phyloP scores from a whole-genome alignment of 2,797 vertebrate species.

The Carapus acus region DNA sequence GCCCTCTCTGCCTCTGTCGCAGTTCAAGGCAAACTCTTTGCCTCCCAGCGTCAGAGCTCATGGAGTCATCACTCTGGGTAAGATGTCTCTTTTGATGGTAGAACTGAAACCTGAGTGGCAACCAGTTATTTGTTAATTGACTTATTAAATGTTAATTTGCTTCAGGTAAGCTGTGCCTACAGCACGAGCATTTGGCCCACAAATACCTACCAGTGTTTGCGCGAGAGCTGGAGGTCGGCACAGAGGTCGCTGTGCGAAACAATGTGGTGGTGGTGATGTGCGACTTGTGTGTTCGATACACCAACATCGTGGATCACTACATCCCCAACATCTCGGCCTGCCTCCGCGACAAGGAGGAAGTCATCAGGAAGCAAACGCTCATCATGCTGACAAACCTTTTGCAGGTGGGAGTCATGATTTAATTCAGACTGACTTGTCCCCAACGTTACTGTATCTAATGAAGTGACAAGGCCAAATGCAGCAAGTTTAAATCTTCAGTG shows the following conservation, averaged over 20 bases:
- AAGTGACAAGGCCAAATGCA: too few relatives aligned
- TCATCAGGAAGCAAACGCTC: slow-evolving; percentile 86
- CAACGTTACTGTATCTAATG: neutral
- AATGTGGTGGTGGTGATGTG: slow-evolving; percentile 87
- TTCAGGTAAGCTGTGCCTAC: slow-evolving; percentile 89
- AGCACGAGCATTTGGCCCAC: slow-evolving; percentile 84
- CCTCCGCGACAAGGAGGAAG: slow-evolving; percentile 75
- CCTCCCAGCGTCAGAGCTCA: slow-evolving; percentile 83
- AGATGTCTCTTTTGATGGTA: too few relatives aligned
- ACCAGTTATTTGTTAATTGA: too few relatives aligned
- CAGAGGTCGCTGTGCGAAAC: slow-evolving; percentile 79
- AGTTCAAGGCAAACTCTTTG: slow-evolving; percentile 76
- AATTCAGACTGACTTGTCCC: neutral
- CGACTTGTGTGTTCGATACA: slow-evolving; percentile 90
- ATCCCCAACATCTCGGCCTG: slow-evolving; percentile 83
- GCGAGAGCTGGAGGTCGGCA: slow-evolving; percentile 82
- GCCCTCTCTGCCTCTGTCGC: slow-evolving; percentile 72
- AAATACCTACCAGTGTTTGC: slow-evolving; percentile 83
- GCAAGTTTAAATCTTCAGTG: too few relatives aligned
- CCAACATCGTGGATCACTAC: slow-evolving; percentile 83
- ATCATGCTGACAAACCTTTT: slow-evolving; percentile 92
- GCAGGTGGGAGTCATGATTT: slow-evolving; percentile 72
- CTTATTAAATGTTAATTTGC: neutral
- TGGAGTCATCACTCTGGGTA: slow-evolving; percentile 87
- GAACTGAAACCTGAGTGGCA: too few relatives aligned